Conservation (phyloP, 2,113 vertebrate species). For the Heloderma charlesbogerti region DNA sequence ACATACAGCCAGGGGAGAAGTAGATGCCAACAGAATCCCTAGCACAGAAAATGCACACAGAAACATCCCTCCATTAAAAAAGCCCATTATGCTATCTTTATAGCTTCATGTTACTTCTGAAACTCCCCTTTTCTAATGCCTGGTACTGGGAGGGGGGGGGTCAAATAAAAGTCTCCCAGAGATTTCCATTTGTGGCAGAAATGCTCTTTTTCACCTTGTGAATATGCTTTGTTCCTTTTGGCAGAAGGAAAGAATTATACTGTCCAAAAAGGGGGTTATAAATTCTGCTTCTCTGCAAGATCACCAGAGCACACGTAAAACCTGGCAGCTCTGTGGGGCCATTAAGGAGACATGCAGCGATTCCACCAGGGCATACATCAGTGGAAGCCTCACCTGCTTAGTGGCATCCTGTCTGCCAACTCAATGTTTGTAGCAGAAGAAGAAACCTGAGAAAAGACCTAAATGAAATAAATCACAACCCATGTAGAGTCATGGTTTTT, state of each 20-base stretch:
- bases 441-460: slow-evolving; percentile 44
- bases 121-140: slow-evolving; percentile 2
- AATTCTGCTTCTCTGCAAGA: slow-evolving; percentile 60
- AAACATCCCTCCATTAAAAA: background rate
- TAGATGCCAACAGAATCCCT: background rate
- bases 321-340: slow-evolving; percentile 55
- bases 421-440: slow-evolving; percentile 18
- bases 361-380: slow-evolving; percentile 40
- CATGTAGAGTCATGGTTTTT: background rate
- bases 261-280: slow-evolving; percentile 46
- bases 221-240: slow-evolving; percentile 40
- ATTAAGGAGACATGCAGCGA: slow-evolving; percentile 54
- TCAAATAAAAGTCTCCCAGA: background rate
- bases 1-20: background rate
- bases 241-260: slow-evolving; percentile 51
- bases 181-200: slow-evolving; percentile 34
- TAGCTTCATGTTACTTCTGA: slow-evolving; percentile 12
- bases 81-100: background rate
- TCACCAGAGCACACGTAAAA: slow-evolving; percentile 35
- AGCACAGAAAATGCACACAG: background rate
- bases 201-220: slow-evolving; percentile 20
- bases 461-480: background rate
- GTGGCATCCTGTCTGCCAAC: slow-evolving; percentile 21
- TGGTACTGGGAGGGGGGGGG: background rate
- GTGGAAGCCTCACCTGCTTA: slow-evolving; percentile 37